Percentiles rank a stretch among this genome's conserved stretches.
Conservation (phyloP, 1,140 invertebrate species). For the Magallana ariakensis region DNA sequence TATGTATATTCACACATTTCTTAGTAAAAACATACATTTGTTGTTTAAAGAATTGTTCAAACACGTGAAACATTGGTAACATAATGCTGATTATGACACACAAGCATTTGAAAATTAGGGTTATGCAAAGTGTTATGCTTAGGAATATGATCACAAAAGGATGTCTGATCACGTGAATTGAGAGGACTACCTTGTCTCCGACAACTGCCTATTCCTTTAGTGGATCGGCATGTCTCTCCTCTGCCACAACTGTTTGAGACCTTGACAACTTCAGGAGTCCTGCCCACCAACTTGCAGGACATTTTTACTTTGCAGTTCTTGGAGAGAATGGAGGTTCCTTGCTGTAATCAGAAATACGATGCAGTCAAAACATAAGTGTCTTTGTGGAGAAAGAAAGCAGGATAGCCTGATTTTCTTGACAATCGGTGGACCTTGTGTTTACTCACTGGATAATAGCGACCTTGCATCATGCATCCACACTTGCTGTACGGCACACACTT, state of each 20-base stretch:
- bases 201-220: not conserved
- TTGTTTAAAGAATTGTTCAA: too few relatives aligned
- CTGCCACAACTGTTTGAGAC: not conserved
- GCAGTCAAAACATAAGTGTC: too few relatives aligned
- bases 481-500: slow-evolving; percentile 18
- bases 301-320: not conserved
- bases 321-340: not conserved
- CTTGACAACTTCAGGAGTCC: not conserved
- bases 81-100: too few relatives aligned
- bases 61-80: too few relatives aligned
- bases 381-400: too few relatives aligned
- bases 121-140: too few relatives aligned
- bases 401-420: too few relatives aligned
- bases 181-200: not conserved
- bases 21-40: too few relatives aligned
- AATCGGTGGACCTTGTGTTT: not conserved
- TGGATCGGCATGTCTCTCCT: not conserved
- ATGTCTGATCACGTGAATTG: too few relatives aligned
- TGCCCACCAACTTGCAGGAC: not conserved
- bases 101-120: too few relatives aligned
- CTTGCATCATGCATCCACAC: slow-evolving; percentile 27
- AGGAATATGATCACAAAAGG: too few relatives aligned
- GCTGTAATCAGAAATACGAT: not conserved
- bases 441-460: not conserved
- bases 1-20: too few relatives aligned